A percentile compares a stretch with the other conserved stretches of the same genome.
Conservation (phyloP, 2,113 vertebrate species). For the Mustela lutreola region DNA sequence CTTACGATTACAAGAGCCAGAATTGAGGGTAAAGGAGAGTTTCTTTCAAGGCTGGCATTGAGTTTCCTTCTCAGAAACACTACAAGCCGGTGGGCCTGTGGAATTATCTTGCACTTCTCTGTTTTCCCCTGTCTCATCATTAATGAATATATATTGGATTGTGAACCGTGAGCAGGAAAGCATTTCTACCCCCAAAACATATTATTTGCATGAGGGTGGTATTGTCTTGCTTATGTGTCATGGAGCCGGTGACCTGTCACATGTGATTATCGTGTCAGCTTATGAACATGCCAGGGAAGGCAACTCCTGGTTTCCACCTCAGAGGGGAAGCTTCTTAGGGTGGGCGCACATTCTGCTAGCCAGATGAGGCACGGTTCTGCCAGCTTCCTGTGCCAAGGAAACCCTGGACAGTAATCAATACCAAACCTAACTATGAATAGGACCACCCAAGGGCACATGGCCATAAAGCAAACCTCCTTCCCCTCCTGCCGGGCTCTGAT, state of each 20-base stretch:
- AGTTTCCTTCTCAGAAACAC: background rate
- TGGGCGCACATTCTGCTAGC: conserved; percentile 53
- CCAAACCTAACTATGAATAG: conserved; percentile 47
- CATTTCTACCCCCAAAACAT: background rate
- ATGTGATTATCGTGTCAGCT: conserved; percentile 46
- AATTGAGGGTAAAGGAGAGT: background rate
- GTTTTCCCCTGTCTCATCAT: background rate
- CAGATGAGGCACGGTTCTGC: conserved; percentile 64
- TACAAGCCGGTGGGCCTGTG: background rate
- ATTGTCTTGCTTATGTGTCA: conserved; percentile 27
- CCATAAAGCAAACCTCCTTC: conserved; percentile 60
- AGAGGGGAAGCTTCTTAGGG: background rate
- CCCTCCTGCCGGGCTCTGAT: conserved; percentile 51
- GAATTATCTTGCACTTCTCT: background rate
- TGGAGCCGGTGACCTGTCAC: conserved; percentile 46
- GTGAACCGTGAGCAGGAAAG: background rate
- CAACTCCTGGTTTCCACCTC: conserved; percentile 38
- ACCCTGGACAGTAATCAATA: conserved; percentile 61
- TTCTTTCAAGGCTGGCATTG: background rate
- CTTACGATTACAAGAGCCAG: background rate
- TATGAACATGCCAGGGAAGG: conserved; percentile 46
- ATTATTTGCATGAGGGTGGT: background rate
- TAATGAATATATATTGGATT: conserved; percentile 1
- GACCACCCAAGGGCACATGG: conserved; percentile 61
- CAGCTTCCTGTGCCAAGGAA: conserved; percentile 66